Conservation (phyloP, 1,140 invertebrate genomes). For the Whitmania pigra region DNA sequence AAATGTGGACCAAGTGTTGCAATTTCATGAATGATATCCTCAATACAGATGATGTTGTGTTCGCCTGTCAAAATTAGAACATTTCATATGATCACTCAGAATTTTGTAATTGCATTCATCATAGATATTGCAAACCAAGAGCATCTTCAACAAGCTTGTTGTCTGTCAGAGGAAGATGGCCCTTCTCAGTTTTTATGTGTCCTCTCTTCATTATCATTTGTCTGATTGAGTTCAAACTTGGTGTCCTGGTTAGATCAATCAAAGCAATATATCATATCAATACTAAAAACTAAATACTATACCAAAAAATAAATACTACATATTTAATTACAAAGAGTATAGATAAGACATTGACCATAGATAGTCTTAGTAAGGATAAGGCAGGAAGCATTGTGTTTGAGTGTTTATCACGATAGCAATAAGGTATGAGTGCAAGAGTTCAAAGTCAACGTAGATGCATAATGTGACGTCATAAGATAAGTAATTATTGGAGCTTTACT, state of each 20-base stretch:
- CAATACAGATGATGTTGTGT: conserved; percentile 78
- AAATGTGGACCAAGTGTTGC: conserved; percentile 80
- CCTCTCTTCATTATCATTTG: conserved; percentile 95
- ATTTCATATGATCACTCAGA: neutral
- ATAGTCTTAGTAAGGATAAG: too few species aligned
- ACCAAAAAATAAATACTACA: conserved; percentile 20
- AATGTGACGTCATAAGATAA: too few species aligned
- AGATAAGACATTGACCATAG: too few species aligned
- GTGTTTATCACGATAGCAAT: too few species aligned
- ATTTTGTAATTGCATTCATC: too few species aligned
- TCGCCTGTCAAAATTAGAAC: conserved; percentile 39
- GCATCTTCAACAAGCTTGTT: conserved; percentile 82
- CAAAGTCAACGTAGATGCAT: too few species aligned
- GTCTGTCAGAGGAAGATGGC: conserved; percentile 78
- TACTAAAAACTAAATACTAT: too few species aligned
- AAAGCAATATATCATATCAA: conserved; percentile 13
- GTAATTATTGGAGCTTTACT: too few species aligned
- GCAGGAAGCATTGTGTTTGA: too few species aligned
- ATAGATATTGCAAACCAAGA: conserved; percentile 52
- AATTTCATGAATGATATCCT: conserved; percentile 96
- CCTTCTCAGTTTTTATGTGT: conserved; percentile 75
- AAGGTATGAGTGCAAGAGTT: too few species aligned
- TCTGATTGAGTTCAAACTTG: conserved; percentile 86
- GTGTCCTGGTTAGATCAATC: conserved; percentile 50
- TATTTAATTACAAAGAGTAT: too few species aligned